Evolutionary conservation across 1,140 invertebrate species (phyloP), one percentile per base, ranked within the genome.

Genomic region (Anastatus disparis): DNA sequence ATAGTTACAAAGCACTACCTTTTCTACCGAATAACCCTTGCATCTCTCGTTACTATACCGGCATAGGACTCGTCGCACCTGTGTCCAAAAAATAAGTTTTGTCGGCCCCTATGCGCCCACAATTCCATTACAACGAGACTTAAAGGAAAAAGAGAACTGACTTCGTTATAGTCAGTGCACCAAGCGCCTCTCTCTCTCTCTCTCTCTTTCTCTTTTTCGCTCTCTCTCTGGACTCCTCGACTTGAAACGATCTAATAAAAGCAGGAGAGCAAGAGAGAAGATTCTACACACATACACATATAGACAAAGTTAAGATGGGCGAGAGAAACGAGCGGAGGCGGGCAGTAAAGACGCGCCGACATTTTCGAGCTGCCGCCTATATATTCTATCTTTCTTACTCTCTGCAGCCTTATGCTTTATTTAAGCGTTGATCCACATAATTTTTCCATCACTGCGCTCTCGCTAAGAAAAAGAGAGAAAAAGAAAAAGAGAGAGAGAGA

Each of bases 51-150:
- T 59, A 59, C 56, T n/a, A n/a, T n/a, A n/a, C 56, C 52, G 29
- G 29, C 7, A 4, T 31, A 56, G 29, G 35, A 40, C 15, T 12
- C 29, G 6, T 13, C 26, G 27, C 62, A 53, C 48, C 62, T 55
- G 50, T 56, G 52, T 2, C 48, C n/a, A 7, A 38, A 44, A 44
- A 24, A 24, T 20, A 46, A 3, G 7, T n/a, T 17, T 7, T 7
- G 20, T 12, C 17, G 48, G 17, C 48, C 42, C 15, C 42, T 15
- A 6, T n/a, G 48, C 35, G 26, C 22, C 62, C 64, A 46, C 65
- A 50, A 67, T 69, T n/a, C 55, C 56, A 61, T 69, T 69, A 69
- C 55, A 61, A 27, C 56, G 42, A 27, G 52, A 53, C n/a, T n/a
- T n/a, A n/a, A n/a, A n/a, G n/a, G n/a, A n/a, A n/a, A n/a, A n/a